A percentile compares a stretch with the other conserved stretches of the same genome.
Conservation (phyloP, 2,888 invertebrate species). For the Oscheius sp. region DNA sequence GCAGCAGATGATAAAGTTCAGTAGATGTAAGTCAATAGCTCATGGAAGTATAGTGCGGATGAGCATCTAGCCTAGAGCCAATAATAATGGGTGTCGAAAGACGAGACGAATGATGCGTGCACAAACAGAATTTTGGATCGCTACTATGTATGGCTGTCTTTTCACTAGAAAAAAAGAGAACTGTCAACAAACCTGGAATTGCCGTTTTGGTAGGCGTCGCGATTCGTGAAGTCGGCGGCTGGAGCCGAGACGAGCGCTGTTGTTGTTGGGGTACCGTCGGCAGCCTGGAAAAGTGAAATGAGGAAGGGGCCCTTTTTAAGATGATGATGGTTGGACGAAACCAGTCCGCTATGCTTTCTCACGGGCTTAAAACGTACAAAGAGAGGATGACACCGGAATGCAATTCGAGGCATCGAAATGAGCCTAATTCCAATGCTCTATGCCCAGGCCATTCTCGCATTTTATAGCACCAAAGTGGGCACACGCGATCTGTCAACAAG, state of each 20-base stretch:
- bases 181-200: slow-evolving; percentile 1
- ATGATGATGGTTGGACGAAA: not conserved
- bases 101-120: slow-evolving; percentile 21
- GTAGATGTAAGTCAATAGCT: too few relatives aligned
- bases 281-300: slow-evolving; percentile 15
- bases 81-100: slow-evolving; percentile 23
- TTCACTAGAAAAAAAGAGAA: not conserved
- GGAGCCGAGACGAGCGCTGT: slow-evolving; percentile 43
- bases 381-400: slow-evolving; percentile 34
- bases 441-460: slow-evolving; percentile 36
- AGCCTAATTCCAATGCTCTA: slow-evolving; percentile 36
- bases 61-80: slow-evolving; percentile 1
- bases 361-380: slow-evolving; percentile 11
- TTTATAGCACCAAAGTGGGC: slow-evolving; percentile 36
- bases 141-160: too few relatives aligned
- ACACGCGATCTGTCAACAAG: not conserved
- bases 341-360: not conserved
- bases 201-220: slow-evolving; percentile 37
- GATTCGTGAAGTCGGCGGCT: slow-evolving; percentile 49
- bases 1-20: too few relatives aligned
- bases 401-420: slow-evolving; percentile 32
- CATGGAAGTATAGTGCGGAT: not conserved
- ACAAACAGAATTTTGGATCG: slow-evolving; percentile 9
- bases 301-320: not conserved
- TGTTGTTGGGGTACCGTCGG: slow-evolving; percentile 17